phyloP scores from a whole-genome alignment of 2,888 invertebrate genomes.

The Dioctria rufipes region DNA sequence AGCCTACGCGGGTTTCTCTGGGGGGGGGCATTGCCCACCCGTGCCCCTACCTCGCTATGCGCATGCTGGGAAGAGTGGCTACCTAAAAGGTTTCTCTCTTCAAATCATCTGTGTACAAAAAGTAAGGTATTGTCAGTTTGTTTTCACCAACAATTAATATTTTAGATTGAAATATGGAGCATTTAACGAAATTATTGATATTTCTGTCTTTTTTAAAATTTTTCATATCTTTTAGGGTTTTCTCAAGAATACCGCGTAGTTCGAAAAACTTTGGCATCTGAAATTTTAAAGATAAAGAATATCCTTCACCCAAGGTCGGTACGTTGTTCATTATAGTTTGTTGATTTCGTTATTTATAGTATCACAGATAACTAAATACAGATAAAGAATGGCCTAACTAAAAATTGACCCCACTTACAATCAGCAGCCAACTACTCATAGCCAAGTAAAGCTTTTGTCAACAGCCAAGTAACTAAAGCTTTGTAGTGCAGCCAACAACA shows the following conservation, averaged over 20 bases:
- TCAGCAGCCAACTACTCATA: too few relatives aligned
- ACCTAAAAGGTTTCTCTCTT: not conserved
- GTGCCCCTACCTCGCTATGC: too few relatives aligned
- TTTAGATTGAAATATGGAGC: not conserved
- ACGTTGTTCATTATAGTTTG: not conserved
- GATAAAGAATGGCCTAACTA: too few relatives aligned
- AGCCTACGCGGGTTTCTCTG: too few relatives aligned
- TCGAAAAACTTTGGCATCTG: constrained; percentile 44
- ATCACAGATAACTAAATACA: too few relatives aligned
- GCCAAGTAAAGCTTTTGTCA: too few relatives aligned
- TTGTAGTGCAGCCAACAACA: too few relatives aligned
- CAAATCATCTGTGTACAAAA: constrained; percentile 15
- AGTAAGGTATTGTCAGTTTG: not conserved
- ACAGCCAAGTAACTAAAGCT: too few relatives aligned
- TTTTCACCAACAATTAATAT: not conserved
- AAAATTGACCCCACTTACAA: too few relatives aligned
- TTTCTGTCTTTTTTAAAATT: not conserved
- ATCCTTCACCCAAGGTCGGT: constrained; percentile 3
- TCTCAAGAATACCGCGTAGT: not conserved
- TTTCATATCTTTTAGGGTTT: not conserved
- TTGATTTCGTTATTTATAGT: constrained; percentile 29
- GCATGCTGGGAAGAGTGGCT: not conserved
- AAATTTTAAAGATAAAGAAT: constrained; percentile 20
- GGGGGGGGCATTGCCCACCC: too few relatives aligned
- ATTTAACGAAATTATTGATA: not conserved